Conservation (phyloP, 2,797 vertebrate genomes). For the Acanthurus tractus region DNA sequence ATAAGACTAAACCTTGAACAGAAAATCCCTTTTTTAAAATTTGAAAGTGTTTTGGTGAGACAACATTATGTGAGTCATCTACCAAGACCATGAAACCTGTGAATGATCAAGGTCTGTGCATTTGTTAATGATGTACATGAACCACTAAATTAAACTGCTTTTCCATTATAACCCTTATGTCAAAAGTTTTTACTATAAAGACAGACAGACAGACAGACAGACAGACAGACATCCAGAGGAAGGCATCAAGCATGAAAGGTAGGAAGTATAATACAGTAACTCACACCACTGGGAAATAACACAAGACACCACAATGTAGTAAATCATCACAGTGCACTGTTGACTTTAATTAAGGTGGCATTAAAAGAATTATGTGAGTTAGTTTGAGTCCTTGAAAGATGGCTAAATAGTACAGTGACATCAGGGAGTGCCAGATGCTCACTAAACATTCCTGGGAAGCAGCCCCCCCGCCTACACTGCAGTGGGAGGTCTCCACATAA, state of each 20-base stretch:
- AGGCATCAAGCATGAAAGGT: slow-evolving; percentile 13
- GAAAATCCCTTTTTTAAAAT: not conserved
- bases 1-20: not conserved
- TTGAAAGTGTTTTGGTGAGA: not conserved
- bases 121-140: not conserved
- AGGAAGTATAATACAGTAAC: slow-evolving; percentile 52
- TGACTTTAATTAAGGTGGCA: slow-evolving; percentile 81
- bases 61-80: not conserved
- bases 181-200: slow-evolving; percentile 6
- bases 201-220: not conserved
- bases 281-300: slow-evolving; percentile 66
- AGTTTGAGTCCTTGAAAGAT: slow-evolving; percentile 75
- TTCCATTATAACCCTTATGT: slow-evolving; percentile 2
- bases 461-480: slow-evolving; percentile 56
- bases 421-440: slow-evolving; percentile 89
- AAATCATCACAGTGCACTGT: slow-evolving; percentile 65
- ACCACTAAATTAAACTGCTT: slow-evolving; percentile 8
- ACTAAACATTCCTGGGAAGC: slow-evolving; percentile 69
- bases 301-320: slow-evolving; percentile 63
- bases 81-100: not conserved
- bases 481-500: slow-evolving; percentile 70
- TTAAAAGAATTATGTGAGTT: slow-evolving; percentile 77
- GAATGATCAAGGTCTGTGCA: not conserved
- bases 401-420: slow-evolving; percentile 90
- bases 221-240: not conserved